These are phyloP conservation scores for Stichopus chloronotus DNA, from an alignment of 35 echinoderm and acorn worm species.

Conservation along the genomic window DNA sequence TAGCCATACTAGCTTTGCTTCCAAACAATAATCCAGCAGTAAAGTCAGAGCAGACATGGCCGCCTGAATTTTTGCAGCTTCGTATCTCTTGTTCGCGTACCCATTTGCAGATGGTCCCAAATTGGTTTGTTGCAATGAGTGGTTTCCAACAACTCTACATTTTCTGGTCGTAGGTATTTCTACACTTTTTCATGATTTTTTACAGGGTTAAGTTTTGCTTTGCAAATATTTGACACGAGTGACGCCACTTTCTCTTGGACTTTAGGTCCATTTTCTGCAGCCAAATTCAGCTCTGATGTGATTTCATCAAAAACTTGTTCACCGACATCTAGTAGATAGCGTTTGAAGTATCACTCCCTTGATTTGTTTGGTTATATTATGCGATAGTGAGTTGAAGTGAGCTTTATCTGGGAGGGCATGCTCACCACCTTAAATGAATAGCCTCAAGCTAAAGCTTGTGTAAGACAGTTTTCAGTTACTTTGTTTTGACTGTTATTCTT, in stretches of 20 bases:
- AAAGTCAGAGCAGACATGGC: slow-evolving; percentile 19
- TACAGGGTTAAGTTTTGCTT: not conserved
- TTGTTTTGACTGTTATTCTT: no score
- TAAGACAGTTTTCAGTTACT: no score
- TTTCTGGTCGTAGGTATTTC: slow-evolving; percentile 14
- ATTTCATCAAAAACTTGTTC: slow-evolving; percentile 1
- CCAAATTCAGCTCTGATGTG: not conserved
- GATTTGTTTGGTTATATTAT: no score
- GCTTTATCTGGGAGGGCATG: no score
- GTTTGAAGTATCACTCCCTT: no score
- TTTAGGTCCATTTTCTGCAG: slow-evolving; percentile 3
- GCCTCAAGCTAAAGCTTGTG: no score
- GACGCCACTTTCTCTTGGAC: slow-evolving; percentile 13
- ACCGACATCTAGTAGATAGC: slow-evolving; percentile 17
- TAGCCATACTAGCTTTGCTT: not conserved
- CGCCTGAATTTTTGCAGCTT: slow-evolving; percentile 10
- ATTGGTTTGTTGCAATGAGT: slow-evolving; percentile 5
- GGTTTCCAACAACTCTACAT: slow-evolving; percentile 13
- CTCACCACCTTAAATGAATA: no score
- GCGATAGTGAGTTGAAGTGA: no score
- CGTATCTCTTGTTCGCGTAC: not conserved
- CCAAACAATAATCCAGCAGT: not conserved
- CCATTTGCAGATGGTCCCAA: slow-evolving; percentile 3
- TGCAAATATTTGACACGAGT: slow-evolving; percentile 31
- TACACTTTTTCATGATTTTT: slow-evolving; percentile 16